phyloP scores from a whole-genome alignment of 2,113 vertebrate genomes.

The Corvus cornix region DNA sequence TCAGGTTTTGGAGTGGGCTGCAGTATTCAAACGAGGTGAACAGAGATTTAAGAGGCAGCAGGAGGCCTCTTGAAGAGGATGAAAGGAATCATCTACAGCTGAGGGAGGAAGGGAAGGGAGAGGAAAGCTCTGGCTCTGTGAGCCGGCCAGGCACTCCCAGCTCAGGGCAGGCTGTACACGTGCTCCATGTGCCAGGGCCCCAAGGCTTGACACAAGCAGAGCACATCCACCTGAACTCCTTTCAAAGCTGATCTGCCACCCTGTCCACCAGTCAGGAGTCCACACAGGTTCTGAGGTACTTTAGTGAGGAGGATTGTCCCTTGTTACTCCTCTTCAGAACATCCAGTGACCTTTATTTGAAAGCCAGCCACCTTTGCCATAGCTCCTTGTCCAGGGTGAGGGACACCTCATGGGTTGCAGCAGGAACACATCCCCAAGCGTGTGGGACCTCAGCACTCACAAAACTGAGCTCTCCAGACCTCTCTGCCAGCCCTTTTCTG shows the following conservation, averaged over 20 bases:
- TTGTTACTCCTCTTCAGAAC: not conserved
- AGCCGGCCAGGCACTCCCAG: not conserved
- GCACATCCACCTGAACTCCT: rapidly evolving
- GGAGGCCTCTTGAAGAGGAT: not conserved
- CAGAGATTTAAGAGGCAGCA: not conserved
- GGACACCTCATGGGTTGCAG: not conserved
- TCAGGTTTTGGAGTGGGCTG: not conserved
- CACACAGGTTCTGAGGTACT: not conserved
- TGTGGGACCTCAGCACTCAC: not conserved
- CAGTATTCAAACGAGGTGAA: not conserved
- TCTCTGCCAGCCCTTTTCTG: not conserved
- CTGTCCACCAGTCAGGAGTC: not conserved
- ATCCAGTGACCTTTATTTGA: not conserved
- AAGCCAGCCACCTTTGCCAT: not conserved
- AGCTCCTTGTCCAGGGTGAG: rapidly evolving
- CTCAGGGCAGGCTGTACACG: rapidly evolving
- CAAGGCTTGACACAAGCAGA: rapidly evolving
- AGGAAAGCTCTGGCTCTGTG: not conserved
- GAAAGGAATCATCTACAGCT: not conserved
- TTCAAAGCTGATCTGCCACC: not conserved
- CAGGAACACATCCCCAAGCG: not conserved
- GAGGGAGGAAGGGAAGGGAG: not conserved
- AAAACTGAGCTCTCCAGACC: not conserved
- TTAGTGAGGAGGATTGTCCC: not conserved
- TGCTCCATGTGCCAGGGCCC: not conserved